Evolutionary conservation across 2,113 vertebrate genomes (phyloP).

Genomic region (Bettongia penicillata): DNA sequence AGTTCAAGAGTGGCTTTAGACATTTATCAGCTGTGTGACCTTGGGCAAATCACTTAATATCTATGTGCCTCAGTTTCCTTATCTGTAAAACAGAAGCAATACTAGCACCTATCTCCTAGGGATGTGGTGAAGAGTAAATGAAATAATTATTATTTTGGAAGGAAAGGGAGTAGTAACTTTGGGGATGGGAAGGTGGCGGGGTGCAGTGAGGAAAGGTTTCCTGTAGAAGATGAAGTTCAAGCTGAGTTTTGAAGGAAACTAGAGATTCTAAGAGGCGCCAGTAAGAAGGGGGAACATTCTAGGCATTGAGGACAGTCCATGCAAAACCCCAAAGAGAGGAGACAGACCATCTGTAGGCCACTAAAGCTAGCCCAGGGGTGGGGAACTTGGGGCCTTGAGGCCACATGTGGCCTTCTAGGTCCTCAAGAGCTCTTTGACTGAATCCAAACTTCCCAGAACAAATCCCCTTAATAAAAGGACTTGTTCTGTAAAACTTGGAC

Average conservation of each 20-base stretch:
- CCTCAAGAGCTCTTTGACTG: too few relatives aligned
- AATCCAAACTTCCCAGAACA: too few relatives aligned
- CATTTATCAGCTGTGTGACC: not conserved
- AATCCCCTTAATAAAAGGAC: too few relatives aligned
- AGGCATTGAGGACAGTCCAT: not conserved
- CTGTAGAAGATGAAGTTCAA: not conserved
- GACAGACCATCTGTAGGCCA: not conserved
- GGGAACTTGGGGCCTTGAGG: too few relatives aligned
- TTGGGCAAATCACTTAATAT: not conserved
- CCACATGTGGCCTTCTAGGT: too few relatives aligned
- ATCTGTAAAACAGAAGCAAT: not conserved
- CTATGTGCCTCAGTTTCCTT: not conserved
- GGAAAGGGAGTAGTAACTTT: not conserved
- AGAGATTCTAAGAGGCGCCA: not conserved
- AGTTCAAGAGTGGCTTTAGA: not conserved
- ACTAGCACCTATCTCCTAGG: not conserved
- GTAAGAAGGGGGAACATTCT: not conserved
- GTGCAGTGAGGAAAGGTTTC: not conserved
- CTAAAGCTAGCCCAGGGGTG: not conserved
- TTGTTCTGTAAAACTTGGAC: too few relatives aligned
- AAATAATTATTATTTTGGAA: not conserved
- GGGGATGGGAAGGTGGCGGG: not conserved
- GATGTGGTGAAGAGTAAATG: not conserved
- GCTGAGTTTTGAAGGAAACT: not conserved
- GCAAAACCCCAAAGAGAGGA: not conserved